Percentiles rank a stretch among this genome's conserved stretches.
Evolutionary conservation across 2,888 invertebrate genomes (phyloP).

Genomic region (Danaus chrysippus): DNA sequence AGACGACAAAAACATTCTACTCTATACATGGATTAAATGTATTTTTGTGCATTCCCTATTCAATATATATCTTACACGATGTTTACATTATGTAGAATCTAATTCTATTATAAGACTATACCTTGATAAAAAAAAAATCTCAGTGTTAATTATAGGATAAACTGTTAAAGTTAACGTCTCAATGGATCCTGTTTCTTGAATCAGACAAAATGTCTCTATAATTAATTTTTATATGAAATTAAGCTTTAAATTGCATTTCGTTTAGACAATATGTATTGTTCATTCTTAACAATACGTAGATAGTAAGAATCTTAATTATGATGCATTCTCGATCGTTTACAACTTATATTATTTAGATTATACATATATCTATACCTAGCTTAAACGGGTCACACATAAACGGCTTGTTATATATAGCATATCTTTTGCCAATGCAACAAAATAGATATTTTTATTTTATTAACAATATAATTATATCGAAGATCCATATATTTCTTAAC

Average conservation of each 20-base stretch:
- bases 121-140: too few species aligned
- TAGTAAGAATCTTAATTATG: conserved; percentile 1
- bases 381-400: too few species aligned
- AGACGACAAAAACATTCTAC: background rate
- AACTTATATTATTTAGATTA: too few species aligned
- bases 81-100: too few species aligned
- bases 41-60: background rate
- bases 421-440: too few species aligned
- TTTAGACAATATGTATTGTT: background rate
- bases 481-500: too few species aligned
- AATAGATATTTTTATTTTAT: too few species aligned
- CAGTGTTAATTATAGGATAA: too few species aligned
- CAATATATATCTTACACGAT: background rate
- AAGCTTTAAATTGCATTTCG: conserved; percentile 7
- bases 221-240: background rate
- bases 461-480: too few species aligned
- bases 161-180: background rate
- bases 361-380: too few species aligned
- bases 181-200: background rate
- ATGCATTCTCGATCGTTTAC: background rate
- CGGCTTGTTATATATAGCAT: too few species aligned
- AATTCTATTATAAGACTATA: too few species aligned
- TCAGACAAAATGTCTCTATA: background rate
- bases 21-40: background rate
- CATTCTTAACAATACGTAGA: background rate